Conservation (phyloP, 2,888 invertebrate genomes). For the Perizoma affinitatum region DNA sequence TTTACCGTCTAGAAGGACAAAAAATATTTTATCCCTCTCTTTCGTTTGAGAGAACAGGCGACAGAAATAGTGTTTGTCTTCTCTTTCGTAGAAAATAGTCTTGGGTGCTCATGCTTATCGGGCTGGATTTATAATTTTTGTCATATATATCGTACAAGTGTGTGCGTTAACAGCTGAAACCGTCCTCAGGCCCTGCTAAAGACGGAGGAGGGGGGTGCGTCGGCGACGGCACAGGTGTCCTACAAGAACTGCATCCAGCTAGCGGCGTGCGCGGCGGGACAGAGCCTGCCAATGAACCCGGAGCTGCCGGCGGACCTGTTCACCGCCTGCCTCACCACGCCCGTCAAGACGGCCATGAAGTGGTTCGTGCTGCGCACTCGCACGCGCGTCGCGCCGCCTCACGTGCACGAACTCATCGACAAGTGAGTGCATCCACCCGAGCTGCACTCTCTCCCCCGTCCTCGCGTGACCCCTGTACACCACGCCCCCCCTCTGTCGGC, state of each 20-base stretch:
- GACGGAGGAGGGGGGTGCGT: constrained; percentile 23
- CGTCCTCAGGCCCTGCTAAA: constrained; percentile 18
- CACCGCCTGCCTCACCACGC: constrained; percentile 98
- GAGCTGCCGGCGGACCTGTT: constrained; percentile 98
- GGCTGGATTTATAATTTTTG: too few relatives aligned
- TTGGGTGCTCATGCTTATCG: too few relatives aligned
- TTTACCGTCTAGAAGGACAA: too few relatives aligned
- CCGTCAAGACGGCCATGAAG: constrained; percentile 96
- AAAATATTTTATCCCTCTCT: too few relatives aligned
- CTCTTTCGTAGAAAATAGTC: too few relatives aligned
- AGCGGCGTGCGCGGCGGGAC: constrained; percentile 97
- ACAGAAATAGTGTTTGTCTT: too few relatives aligned
- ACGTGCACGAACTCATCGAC: constrained; percentile 94
- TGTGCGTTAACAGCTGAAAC: not conserved
- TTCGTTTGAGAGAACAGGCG: too few relatives aligned
- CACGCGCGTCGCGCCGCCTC: constrained; percentile 91
- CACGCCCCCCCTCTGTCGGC: constrained; percentile 5
- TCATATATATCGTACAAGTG: too few relatives aligned
- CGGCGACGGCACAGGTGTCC: constrained; percentile 72
- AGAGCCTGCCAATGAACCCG: constrained; percentile 98
- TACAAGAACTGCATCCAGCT: constrained; percentile 97
- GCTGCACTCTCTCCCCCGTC: too few relatives aligned
- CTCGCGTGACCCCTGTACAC: too few relatives aligned
- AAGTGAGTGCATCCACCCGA: constrained; percentile 85
- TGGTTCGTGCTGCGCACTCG: constrained; percentile 96